These are phyloP conservation scores for Cyanoderma ruficeps DNA, from an alignment of 2,113 vertebrate species.

Conservation along the genomic window DNA sequence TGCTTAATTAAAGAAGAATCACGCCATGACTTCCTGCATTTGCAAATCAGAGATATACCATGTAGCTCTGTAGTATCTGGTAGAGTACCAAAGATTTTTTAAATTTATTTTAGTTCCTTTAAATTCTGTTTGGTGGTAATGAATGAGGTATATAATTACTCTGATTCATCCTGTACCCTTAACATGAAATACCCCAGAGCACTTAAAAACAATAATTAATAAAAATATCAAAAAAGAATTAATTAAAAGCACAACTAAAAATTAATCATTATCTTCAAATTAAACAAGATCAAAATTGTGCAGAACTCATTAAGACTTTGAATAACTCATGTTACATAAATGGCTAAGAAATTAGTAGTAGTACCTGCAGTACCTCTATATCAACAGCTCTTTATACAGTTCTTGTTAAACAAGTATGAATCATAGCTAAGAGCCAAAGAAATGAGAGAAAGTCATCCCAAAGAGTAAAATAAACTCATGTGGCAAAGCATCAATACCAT, in stretches of 20 bases:
- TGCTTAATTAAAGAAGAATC: conserved; percentile 2
- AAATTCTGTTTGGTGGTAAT: not conserved
- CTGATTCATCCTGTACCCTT: not conserved
- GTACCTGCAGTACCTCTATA: not conserved
- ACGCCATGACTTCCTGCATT: not conserved
- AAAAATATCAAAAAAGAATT: not conserved
- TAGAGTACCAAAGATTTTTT: not conserved
- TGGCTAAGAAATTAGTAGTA: not conserved
- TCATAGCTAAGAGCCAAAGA: not conserved
- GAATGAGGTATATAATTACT: not conserved
- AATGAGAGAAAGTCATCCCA: not conserved
- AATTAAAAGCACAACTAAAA: not conserved
- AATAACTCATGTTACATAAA: not conserved
- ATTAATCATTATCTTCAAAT: not conserved
- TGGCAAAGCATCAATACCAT: not conserved
- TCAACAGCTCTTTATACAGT: not conserved
- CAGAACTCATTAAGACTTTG: not conserved
- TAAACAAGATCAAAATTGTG: not conserved
- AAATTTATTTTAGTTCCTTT: not conserved
- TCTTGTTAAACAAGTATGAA: not conserved
- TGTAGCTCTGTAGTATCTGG: not conserved
- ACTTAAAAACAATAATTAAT: not conserved
- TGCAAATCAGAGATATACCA: not conserved
- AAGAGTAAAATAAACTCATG: not conserved
- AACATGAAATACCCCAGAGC: not conserved